Base-by-base conservation (phyloP, 2,888 invertebrate species). In the Cataglyphis cursor region DNA sequence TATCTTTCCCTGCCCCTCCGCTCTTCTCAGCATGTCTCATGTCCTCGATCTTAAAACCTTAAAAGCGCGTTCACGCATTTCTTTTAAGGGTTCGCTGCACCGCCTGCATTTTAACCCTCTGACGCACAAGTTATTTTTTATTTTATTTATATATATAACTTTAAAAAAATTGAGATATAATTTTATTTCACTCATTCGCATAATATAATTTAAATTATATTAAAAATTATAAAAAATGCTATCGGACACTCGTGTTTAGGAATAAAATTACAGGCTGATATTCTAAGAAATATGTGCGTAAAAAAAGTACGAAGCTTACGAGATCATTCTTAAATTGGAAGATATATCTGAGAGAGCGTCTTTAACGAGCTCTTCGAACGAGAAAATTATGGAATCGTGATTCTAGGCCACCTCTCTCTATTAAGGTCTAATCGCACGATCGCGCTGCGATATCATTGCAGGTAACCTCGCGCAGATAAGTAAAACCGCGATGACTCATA, bases 21-120 rank as follows among this genome's bases (percentile, higher is more conserved):
- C 24, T 18, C n/a, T 8, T 31, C 68, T 38, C 70, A 51, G 64
- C 81, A 38, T 51, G 76, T 75, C 64, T 75, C 64, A 21, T 72
- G 38, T 65, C 54, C 78, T 85, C 82, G 59, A 64, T 87, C 72
- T 83, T 85, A 84, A 88, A 89, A 78, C 82, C 87, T 84, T 87
- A 89, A 85, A 89, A 86, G 85, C 78, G 88, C 88, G 80, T 84
- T 68, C 75, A 84, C 72, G 82, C 82, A 88, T 81, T 73, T 85
- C 74, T 72, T 62, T 51, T 72, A 72, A 68, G 57, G 41, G 44
- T 70, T 80, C 78, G 28, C 28, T 59, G 44, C 28, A 57, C n/a
- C 68, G 38, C 68, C 48, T 54, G n/a, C n/a, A 57, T 78, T 51
- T 51, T 70, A 51, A 38, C 59, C 51, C 41, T n/a, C n/a, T 18